These are phyloP conservation scores for Stenodema calcarata DNA, from an alignment of 2,888 invertebrate genomes.

Conservation along the genomic window DNA sequence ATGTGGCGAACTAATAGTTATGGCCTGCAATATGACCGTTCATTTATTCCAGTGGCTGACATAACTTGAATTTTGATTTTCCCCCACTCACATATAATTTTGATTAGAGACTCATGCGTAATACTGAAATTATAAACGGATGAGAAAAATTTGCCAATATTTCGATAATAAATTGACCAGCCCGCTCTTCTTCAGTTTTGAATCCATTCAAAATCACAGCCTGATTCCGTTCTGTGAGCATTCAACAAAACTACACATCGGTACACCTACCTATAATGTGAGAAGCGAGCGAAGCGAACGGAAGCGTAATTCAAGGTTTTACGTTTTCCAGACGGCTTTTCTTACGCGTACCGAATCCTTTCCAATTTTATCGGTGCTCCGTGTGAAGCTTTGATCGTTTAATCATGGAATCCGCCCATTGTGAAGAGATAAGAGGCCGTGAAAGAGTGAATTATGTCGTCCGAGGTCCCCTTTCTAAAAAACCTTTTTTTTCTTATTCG, in stretches of 20 bases:
- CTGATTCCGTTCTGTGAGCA: neutral
- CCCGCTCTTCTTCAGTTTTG: neutral
- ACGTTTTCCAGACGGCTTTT: neutral
- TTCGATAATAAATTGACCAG: neutral
- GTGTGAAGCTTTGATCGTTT: conserved; percentile 4
- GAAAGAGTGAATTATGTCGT: conserved; percentile 15
- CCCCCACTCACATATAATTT: no score
- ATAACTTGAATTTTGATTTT: no score
- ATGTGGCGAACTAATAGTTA: no score
- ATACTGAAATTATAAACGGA: no score
- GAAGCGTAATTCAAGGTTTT: neutral
- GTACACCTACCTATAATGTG: neutral
- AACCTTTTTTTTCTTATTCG: neutral
- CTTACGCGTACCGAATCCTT: neutral
- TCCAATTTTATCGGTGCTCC: neutral
- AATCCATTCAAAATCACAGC: neutral
- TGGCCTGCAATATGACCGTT: no score
- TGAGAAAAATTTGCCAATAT: no score
- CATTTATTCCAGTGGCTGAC: no score
- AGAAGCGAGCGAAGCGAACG: neutral
- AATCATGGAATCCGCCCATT: conserved; percentile 1
- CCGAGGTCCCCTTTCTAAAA: conserved; percentile 19
- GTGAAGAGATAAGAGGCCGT: neutral
- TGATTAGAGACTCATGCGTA: no score
- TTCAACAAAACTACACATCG: neutral